A percentile compares a stretch with the other conserved stretches of the same genome.
phyloP scores from a whole-genome alignment of 2,797 vertebrate species.

The Thamnophis elegans region DNA sequence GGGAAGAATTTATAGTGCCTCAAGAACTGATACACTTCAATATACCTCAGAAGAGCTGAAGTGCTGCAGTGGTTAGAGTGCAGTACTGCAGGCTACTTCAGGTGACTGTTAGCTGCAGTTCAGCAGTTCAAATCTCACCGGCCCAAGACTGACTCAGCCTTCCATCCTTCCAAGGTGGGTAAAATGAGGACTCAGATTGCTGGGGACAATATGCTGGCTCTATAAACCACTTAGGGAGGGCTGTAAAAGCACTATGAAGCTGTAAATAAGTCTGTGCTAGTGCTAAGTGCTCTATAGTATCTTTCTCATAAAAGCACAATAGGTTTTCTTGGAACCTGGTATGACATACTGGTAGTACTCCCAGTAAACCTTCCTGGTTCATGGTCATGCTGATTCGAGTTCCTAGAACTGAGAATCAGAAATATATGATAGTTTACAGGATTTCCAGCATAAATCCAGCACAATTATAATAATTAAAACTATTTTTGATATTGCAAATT shows the following conservation, averaged over 20 bases:
- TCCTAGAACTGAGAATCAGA: neutral
- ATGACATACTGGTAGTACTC: neutral
- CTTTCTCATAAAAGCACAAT: neutral
- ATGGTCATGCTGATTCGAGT: neutral
- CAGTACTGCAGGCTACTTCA: no score
- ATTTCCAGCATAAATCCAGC: neutral
- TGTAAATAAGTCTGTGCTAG: no score
- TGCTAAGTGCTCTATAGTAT: neutral
- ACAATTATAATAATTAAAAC: neutral
- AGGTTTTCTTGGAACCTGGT: neutral
- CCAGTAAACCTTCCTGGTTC: neutral
- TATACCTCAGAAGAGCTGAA: neutral
- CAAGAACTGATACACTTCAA: neutral
- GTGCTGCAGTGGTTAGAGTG: no score
- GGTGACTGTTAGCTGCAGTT: no score
- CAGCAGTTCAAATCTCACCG: no score
- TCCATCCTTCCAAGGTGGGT: no score
- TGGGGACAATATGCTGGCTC: no score
- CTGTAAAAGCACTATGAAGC: no score
- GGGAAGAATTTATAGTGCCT: neutral
- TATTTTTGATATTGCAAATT: neutral
- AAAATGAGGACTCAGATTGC: no score
- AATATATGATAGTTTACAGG: neutral
- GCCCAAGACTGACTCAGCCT: no score
- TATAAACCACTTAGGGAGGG: no score